Evolutionary conservation across 2,888 invertebrate species (phyloP), one percentile per base, ranked within the genome.

Genomic region (Nomada fucata): DNA sequence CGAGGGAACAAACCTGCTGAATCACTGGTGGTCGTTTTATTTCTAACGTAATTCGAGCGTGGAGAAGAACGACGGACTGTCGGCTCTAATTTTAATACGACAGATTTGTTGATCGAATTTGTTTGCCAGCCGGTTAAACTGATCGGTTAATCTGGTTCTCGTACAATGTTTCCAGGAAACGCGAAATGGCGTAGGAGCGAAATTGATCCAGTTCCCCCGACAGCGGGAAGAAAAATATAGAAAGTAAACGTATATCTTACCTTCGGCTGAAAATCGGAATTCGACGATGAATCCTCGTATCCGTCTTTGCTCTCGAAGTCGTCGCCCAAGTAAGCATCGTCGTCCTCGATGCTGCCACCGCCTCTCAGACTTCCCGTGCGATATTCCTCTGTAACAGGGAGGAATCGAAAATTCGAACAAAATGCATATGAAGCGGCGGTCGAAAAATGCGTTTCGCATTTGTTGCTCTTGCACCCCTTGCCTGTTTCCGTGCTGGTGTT

Each of bases 381-480:
- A 81, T 90, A 91, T 78, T 91, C 90, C 64, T 89, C 92, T 92
- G 84, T 44, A 80, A 84, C 70, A 69, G 44, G 18, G 20, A 18
- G 44, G 60, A 60, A 57, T 15, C 70, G 75, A 52, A 61, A 72
- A 73, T 53, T 75, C 65, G 23, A 72, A 61, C 18, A 65, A 74
- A 81, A 76, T 50, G 60, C 60, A 61, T 60, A 82, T 67, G 26
- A 26, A 36, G 23, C 23, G 4, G 50, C 20, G 18, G 26, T 20
- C 2, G 53, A 67, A 65, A 65, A 65, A 78, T 60, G 36, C 55
- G 26, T 67, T 67, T 61, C 36, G 36, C 15, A 29, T 23, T 36
- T 77, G 57, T 76, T 59, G 20, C 64, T 15, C n/a, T 76, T 70
- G 13, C n/a, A n/a, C 42, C 36, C 26, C 18, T 5, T 18, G 7